Percentiles rank a stretch among this genome's conserved stretches.
These are phyloP conservation scores for Mesoligia furuncula DNA, from an alignment of 2,888 invertebrate genomes.

Conservation along the genomic window DNA sequence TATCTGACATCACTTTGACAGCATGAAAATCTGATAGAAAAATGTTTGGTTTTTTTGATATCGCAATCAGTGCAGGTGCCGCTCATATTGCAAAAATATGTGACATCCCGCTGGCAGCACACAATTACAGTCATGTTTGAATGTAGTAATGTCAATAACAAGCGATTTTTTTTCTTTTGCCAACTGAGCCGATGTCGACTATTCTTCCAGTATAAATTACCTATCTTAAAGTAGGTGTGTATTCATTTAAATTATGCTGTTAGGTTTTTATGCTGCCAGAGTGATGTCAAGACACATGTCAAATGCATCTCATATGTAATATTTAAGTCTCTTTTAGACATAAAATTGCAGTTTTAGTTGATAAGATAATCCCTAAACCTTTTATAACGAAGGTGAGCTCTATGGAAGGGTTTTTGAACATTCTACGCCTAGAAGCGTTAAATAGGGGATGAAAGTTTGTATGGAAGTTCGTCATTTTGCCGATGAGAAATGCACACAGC, in stretches of 20 bases:
- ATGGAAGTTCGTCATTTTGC: neutral
- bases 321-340: neutral
- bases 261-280: neutral
- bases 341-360: neutral
- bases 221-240: neutral
- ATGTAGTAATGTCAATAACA: too few relatives aligned
- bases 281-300: too few relatives aligned
- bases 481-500: neutral
- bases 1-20: neutral
- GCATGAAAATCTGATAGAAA: neutral
- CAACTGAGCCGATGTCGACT: too few relatives aligned
- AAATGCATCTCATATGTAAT: too few relatives aligned
- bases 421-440: neutral
- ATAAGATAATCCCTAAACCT: neutral
- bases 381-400: neutral
- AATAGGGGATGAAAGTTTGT: neutral
- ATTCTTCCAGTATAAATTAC: too few relatives aligned
- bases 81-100: neutral
- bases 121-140: too few relatives aligned
- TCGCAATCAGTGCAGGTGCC: neutral
- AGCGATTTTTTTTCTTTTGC: too few relatives aligned
- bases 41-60: neutral
- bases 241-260: neutral
- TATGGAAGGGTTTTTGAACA: neutral
- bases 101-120: neutral